Evolutionary conservation across 2,888 invertebrate genomes (phyloP).

Genomic region (Drosophila hamatofila): DNA sequence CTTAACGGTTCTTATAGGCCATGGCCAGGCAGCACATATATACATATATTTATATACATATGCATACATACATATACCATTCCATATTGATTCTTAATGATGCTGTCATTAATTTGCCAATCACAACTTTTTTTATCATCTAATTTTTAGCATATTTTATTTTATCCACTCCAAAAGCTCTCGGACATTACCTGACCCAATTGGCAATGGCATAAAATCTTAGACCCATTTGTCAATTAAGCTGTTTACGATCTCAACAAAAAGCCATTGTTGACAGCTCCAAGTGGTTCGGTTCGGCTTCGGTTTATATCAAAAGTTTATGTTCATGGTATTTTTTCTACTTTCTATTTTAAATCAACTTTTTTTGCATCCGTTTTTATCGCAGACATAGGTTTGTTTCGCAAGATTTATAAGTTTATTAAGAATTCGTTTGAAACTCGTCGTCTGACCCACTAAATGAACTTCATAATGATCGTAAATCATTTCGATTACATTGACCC

Average conservation of each 20-base stretch:
- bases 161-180: slow-evolving; percentile 32
- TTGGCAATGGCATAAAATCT: slow-evolving; percentile 33
- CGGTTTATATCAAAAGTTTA: slow-evolving; percentile 51
- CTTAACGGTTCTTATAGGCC: slow-evolving; percentile 77
- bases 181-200: slow-evolving; percentile 62
- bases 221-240: slow-evolving; percentile 69
- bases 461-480: slow-evolving; percentile 16
- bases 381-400: slow-evolving; percentile 25
- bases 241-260: slow-evolving; percentile 31
- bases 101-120: slow-evolving; percentile 50
- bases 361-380: slow-evolving; percentile 15
- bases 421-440: slow-evolving; percentile 37
- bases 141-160: slow-evolving; percentile 56
- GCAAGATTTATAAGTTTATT: slow-evolving; percentile 59
- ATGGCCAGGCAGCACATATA: slow-evolving; percentile 14
- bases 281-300: slow-evolving; percentile 31
- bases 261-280: slow-evolving; percentile 41
- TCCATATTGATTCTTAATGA: slow-evolving; percentile 44
- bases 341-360: slow-evolving; percentile 61
- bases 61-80: slow-evolving; percentile 6
- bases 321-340: slow-evolving; percentile 54
- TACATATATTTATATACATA: slow-evolving; percentile 11
- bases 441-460: slow-evolving; percentile 39
- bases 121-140: slow-evolving; percentile 53
- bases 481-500: slow-evolving; percentile 28